Base-by-base conservation (phyloP, 2,113 vertebrate genomes). In the Tachysurus fulvidraco region DNA sequence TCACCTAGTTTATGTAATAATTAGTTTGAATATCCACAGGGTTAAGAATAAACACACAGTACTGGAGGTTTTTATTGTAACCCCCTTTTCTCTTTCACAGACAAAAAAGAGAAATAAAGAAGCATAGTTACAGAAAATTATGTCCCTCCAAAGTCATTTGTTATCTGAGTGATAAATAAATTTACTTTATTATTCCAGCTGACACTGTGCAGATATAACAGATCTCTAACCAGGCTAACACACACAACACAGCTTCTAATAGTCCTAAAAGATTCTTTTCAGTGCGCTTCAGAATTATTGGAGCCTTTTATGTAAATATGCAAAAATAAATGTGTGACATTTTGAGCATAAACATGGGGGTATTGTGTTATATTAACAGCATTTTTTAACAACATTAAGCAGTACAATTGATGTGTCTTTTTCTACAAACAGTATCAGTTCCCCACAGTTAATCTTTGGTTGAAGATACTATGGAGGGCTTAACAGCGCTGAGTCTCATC, bases 1-100 rank as follows among this genome's bases (percentile, higher is more conserved):
- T 79, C 84, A 65, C 46, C n/a, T 79, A 14, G 65, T 71, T 30
- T 55, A 83, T 83, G 25, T 50, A 67, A 83, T 54, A 54, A 30
- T 83, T 83, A 69, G 14, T n/a, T 83, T 36, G 30, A 28, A 67
- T 23, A n/a, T 57, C 64, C 55, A 21, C 46, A 83, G 10, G 3
- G 60, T 36, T 84, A 74, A 17, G 30, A 12, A 83, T 25, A 59
- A 64, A 64, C 17, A 46, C 23, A 41, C 13, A 16, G 5, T 73
- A 57, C 44, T 50, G 19, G 12, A 67, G 16, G 25, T 25, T 25
- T 83, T 69, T 16, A 12, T 1, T 7, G 17, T 54, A n/a, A 44
- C 23, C 78, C 54, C 23, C 28, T 57, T 55, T 78, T 57, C 77
- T 28, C 52, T 41, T 36, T 8, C 57, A n/a, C 25, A 7, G 73